phyloP scores from a whole-genome alignment of 2,797 vertebrate species.

The Pyrocephalus nanus region DNA sequence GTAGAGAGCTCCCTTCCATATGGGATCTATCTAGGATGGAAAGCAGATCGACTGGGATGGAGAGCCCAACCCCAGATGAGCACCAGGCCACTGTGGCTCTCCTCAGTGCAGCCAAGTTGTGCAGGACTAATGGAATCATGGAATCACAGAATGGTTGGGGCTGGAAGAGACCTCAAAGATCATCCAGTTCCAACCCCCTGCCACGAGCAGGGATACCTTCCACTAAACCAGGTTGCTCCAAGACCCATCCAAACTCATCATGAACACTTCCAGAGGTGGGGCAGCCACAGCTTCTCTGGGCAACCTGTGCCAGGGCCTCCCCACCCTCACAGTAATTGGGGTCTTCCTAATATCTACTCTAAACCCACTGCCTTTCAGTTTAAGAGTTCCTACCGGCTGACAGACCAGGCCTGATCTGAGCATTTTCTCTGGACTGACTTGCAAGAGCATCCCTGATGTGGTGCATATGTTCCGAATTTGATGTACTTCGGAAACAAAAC shows the following conservation, averaged over 20 bases:
- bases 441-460: background rate
- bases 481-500: background rate
- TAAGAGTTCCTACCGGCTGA: background rate
- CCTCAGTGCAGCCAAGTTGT: background rate
- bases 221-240: background rate
- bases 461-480: conserved; percentile 15
- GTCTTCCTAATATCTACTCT: background rate
- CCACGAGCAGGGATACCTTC: background rate
- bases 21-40: background rate
- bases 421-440: background rate
- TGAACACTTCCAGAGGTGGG: background rate
- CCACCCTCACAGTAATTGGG: too few species aligned
- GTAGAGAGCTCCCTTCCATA: conserved; percentile 12
- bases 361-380: background rate
- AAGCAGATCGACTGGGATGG: background rate
- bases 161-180: background rate
- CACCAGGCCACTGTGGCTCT: background rate
- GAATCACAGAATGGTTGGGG: background rate
- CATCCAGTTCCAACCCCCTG: background rate
- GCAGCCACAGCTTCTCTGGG: background rate
- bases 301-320: background rate
- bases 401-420: background rate
- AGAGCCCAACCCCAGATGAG: background rate
- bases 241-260: background rate
- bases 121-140: background rate